Evolutionary conservation across 2,113 vertebrate species (phyloP).

Genomic region (Nyctereutes procyonoides): DNA sequence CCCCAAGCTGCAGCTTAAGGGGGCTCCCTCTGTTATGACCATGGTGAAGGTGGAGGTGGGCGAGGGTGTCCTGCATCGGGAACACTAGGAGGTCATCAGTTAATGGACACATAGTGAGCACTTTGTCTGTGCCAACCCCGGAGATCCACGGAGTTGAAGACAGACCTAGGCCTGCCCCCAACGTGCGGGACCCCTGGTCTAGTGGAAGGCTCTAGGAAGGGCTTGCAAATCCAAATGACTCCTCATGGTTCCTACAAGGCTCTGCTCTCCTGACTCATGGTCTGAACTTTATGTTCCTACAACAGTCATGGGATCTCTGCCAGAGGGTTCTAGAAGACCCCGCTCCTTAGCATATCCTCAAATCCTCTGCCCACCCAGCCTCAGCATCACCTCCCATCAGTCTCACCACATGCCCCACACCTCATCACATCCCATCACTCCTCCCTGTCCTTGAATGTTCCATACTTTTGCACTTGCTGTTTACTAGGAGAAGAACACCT

Average conservation of each 20-base stretch:
- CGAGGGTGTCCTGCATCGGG: not conserved
- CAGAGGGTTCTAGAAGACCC: not conserved
- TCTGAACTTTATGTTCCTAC: not conserved
- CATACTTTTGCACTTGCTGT: not conserved
- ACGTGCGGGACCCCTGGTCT: not conserved
- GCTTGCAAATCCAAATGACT: not conserved
- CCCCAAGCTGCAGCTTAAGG: not conserved
- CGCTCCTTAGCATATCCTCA: not conserved
- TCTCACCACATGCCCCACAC: too few relatives aligned
- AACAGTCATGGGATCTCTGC: not conserved
- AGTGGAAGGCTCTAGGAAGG: not conserved
- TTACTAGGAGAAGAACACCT: not conserved
- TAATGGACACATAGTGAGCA: accelerated
- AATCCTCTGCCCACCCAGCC: not conserved
- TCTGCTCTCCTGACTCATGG: not conserved
- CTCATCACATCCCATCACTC: not conserved
- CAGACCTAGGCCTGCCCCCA: not conserved
- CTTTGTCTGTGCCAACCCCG: not conserved
- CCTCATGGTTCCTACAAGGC: not conserved
- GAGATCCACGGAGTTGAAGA: not conserved
- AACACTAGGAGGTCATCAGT: not conserved
- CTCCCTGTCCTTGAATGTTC: not conserved
- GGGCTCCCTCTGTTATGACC: not conserved
- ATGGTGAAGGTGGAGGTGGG: not conserved
- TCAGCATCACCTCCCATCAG: not conserved